Evolutionary conservation across 53 echinoderm and acorn worm species (phyloP), one percentile per base, ranked within the genome.

Genomic region (Echinometra lucunter): DNA sequence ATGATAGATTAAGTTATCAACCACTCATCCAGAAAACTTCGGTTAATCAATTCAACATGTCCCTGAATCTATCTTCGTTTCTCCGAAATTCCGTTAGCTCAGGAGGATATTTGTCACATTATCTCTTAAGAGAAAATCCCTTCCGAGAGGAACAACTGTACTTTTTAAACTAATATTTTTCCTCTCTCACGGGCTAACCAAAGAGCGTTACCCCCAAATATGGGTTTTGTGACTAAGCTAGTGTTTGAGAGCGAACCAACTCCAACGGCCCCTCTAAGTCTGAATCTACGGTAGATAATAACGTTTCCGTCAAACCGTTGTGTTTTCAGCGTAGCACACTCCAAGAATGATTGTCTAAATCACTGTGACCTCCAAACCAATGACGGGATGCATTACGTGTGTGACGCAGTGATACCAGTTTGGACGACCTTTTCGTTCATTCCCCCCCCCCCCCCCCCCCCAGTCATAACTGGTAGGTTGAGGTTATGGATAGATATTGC

Each of bases 201-300:
- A 72, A 72, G 3, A 72, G 72, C 32, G 53, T 21, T 5, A 30
- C 40, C 13, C 30, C 10, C 30, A 12, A 69, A 69, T 32, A 32
- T 34, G 34, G 0, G 69, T 10, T 69, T 69, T 34, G n/a, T 25
- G 34, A 69, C 23, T 23, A 18, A 38, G 19, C 78, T 21, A 78
- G 3, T 78, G 18, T 32, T 69, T 12, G 13, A 78, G 21, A 38
- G 1, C 19, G 42, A 42, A 4, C 17, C 3, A 19, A 38, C 38
- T 18, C 23, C 37, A 40, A 4, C 78, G 23, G 78, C 21, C 38
- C 78, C 78, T 17, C 45, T 85, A 85, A n/a, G 85, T 85, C 49
- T 85, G 12, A 49, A 85, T 85, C 85, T 85, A 85, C 47, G 49
- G 25, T 85, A 85, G 85, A 85, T 85, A 27, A 85, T 85, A 85